These are phyloP conservation scores for Ramphastos sulfuratus DNA, from an alignment of 2,113 vertebrate species.

Conservation along the genomic window DNA sequence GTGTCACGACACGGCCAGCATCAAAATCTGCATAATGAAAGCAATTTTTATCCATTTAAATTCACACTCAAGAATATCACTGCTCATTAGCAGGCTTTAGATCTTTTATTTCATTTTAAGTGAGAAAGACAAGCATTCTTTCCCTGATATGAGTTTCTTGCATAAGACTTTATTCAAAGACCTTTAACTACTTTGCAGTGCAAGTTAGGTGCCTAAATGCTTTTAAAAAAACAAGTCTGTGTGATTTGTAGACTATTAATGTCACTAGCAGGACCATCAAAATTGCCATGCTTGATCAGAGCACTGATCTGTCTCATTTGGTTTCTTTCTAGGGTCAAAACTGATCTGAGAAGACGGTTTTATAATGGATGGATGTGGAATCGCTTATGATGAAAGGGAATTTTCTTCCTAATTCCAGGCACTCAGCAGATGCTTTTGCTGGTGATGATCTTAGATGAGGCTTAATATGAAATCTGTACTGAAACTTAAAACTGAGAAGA, in stretches of 20 bases:
- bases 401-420: background rate
- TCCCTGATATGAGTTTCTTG: background rate
- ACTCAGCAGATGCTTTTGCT: background rate
- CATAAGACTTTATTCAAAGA: background rate
- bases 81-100: conserved; percentile 66
- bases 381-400: background rate
- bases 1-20: conserved; percentile 49
- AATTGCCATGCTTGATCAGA: background rate
- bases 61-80: conserved; percentile 52
- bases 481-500: background rate
- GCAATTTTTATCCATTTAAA: conserved; percentile 63
- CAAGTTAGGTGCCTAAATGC: background rate
- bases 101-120: conserved; percentile 48
- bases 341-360: background rate
- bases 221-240: background rate
- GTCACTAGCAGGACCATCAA: background rate
- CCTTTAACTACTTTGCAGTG: background rate
- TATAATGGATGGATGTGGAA: conserved; percentile 23
- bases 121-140: conserved; percentile 40
- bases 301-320: background rate
- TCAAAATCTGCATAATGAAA: conserved; percentile 66
- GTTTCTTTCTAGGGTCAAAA: conserved; percentile 20
- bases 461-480: background rate
- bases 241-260: background rate
- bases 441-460: background rate